Evolutionary conservation across 1,140 invertebrate species (phyloP), one percentile per base, ranked within the genome.

Genomic region (Bradynema listronoti): DNA sequence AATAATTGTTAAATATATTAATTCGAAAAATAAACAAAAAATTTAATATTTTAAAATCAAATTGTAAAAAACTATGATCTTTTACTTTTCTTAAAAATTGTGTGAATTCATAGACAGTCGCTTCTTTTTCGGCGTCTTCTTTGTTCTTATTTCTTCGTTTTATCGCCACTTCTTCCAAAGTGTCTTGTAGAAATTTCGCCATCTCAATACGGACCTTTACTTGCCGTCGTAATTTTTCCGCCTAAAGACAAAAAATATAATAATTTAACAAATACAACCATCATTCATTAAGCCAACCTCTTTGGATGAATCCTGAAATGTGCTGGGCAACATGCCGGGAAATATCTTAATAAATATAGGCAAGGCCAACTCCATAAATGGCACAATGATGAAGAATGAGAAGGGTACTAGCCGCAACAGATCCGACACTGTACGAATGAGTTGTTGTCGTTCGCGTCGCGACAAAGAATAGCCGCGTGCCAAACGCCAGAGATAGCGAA

Each of bases 141-240:
- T 85, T 86, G 70, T 79, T 11, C 77, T 71, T 73, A 90, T 7
- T 68, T 27, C 39, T 69, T 25, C 69, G 65, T 22, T 60, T 85
- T 0, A 94, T 84, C 1, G 90, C 86, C 86, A 93, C 93, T 77
- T 96, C 88, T 72, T 93, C 89, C 16, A 69, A 88, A 85, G 83
- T 91, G 63, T 85, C 81, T 82, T 98, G 94, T 59, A 99, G 84
- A 83, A 99, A 98, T 79, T 97, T 98, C 0, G 93, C 93, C 88
- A 96, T 94, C 83, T 99, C 93, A 9, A 98, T 81, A 80, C 96
- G 95, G 0, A 93, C 86, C 81, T 92, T 90, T 43, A 98, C 81
- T 61, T 86, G 85, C 76, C 91, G 87, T 75, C 92, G 90, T 54
- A 93, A 80, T 80, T 94, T 94, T 67, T 88, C 86, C 80, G 96